Base-by-base conservation (phyloP, 2,888 invertebrate species). In the Xestobium rufovillosum region DNA sequence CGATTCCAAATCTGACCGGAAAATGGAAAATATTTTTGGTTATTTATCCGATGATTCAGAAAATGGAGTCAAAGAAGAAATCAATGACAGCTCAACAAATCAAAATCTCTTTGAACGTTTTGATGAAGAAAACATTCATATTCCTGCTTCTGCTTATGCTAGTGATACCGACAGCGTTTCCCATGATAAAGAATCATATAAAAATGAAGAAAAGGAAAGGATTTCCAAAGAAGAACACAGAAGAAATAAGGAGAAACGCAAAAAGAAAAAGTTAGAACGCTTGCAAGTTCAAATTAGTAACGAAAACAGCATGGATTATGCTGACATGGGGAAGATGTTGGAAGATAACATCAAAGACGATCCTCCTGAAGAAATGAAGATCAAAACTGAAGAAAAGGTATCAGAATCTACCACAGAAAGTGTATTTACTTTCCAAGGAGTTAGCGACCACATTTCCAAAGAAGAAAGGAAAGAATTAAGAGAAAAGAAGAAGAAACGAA, bases 11-110 rank as follows among this genome's bases (percentile, higher is more conserved):
- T 77, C 83, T 42, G 83, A 83, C 48, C 85, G 79, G 14, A 83
- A 86, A 64, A 84, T 88, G 82, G 86, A 88, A 61, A 87, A 86
- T 50, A 88, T 89, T 42, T 89, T 89, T 64, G 89, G 88, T 1
- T 84, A 87, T 8, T 69, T 88, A 41, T 87, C 89, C 1, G 89
- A 88, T 50, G 78, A 78, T 45, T 70, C 70, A 2, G 70, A 69
- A 47, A 59, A 59, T 40, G 60, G 60, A 8, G 41, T 44, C 19
- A 60, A 60, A 51, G 61, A 58, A 12, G 41, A 50, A 15, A 47
- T 50, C 12, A 43, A 43, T 29, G 45, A 43, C 12, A 34, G 12
- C 2, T 45, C 55, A 30, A 41, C 33, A 26, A 39, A 42, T 17
- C 45, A 42, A 14, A 41, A 39, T 9, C 23, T 29, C n/a, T 37